phyloP scores from a whole-genome alignment of 2,888 invertebrate genomes.

The Dolomedes plantarius region DNA sequence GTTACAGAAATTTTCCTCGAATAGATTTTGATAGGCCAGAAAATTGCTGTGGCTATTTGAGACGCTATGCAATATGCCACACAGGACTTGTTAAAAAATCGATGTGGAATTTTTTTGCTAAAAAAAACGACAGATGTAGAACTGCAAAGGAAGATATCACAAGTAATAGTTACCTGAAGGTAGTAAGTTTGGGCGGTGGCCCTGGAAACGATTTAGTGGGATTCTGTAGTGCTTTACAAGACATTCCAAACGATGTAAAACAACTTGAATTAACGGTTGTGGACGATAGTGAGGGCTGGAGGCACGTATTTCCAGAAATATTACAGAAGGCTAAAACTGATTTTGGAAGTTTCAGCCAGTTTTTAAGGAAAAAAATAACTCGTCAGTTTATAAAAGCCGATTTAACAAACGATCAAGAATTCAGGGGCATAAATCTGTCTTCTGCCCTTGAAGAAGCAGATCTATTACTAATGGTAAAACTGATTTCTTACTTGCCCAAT shows the following conservation, averaged over 20 bases:
- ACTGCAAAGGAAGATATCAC: neutral
- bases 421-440: slow-evolving; percentile 12
- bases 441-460: slow-evolving; percentile 13
- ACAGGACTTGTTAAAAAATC: slow-evolving; percentile 34
- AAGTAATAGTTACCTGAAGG: neutral
- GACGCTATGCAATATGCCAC: slow-evolving; percentile 45
- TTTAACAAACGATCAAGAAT: neutral
- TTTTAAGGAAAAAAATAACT: neutral
- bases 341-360: slow-evolving; percentile 17
- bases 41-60: slow-evolving; percentile 37
- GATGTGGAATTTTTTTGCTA: slow-evolving; percentile 19
- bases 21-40: slow-evolving; percentile 18
- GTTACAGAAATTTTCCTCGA: neutral
- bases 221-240: slow-evolving; percentile 34
- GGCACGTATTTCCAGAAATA: slow-evolving; percentile 1
- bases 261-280: slow-evolving; percentile 22
- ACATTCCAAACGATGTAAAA: neutral
- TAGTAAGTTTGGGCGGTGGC: slow-evolving; percentile 39
- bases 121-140: neutral
- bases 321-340: neutral
- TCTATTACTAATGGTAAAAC: slow-evolving; percentile 24
- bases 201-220: slow-evolving; percentile 44
- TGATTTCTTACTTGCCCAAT: slow-evolving; percentile 28
- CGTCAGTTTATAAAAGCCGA: slow-evolving; percentile 18
- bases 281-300: slow-evolving; percentile 29